A percentile compares a stretch with the other conserved stretches of the same genome.
Conservation (phyloP, 2,797 vertebrate species). For the Spinus olivaceus region DNA sequence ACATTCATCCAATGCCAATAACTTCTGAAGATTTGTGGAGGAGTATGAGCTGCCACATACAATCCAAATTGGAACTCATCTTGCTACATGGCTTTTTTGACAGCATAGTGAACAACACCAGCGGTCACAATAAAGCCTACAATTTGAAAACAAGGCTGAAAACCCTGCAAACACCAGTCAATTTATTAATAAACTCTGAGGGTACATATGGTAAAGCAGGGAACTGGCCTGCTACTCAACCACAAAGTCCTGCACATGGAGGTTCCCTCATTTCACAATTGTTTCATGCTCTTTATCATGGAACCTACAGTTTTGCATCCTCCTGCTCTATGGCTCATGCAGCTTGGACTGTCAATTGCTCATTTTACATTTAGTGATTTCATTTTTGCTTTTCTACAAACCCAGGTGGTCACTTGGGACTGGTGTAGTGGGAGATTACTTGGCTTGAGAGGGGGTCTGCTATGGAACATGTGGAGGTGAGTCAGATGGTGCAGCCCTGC, state of each 20-base stretch:
- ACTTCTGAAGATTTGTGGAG: background rate
- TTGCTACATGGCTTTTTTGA: background rate
- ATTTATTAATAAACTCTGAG: background rate
- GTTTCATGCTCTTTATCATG: background rate
- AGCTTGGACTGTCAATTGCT: background rate
- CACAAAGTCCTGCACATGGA: background rate
- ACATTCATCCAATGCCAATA: background rate
- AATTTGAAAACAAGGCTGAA: slow-evolving; percentile 1
- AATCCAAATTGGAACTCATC: background rate
- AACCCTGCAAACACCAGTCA: background rate
- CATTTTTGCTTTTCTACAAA: background rate
- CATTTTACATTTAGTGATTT: background rate
- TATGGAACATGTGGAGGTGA: background rate
- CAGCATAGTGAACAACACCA: background rate
- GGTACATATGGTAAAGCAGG: background rate
- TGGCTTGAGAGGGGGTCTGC: background rate
- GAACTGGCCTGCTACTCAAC: background rate
- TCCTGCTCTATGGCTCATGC: background rate
- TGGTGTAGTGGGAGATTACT: background rate
- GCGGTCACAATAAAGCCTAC: background rate
- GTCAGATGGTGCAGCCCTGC: background rate
- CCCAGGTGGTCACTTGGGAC: background rate
- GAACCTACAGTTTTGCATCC: background rate
- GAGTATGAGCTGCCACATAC: background rate
- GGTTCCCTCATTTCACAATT: background rate